phyloP scores from a whole-genome alignment of 2,888 invertebrate species.

The Brachynemurus nebulosus region DNA sequence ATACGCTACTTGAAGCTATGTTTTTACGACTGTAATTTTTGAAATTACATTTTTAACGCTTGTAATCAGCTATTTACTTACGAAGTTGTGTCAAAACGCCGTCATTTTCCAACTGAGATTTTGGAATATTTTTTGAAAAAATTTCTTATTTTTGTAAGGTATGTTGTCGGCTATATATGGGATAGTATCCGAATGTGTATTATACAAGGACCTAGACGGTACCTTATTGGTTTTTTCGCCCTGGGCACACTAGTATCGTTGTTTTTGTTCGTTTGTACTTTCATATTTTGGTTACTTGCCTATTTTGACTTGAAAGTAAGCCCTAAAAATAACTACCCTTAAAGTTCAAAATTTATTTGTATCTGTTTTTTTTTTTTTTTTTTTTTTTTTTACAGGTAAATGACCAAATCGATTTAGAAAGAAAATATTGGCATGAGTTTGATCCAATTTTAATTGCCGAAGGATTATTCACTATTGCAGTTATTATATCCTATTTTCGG shows the following conservation, averaged over 20 bases:
- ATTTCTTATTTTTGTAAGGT: slow-evolving; percentile 19
- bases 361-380: no score
- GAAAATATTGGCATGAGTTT: slow-evolving; percentile 49
- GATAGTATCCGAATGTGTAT: slow-evolving; percentile 40
- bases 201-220: slow-evolving; percentile 40
- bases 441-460: slow-evolving; percentile 52
- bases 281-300: slow-evolving; percentile 46
- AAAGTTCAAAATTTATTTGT: neutral
- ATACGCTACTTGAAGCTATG: no score
- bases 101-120: neutral
- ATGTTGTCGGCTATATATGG: slow-evolving; percentile 42
- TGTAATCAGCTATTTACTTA: neutral
- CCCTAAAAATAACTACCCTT: slow-evolving; percentile 16
- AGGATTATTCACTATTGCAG: slow-evolving; percentile 49
- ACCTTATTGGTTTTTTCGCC: slow-evolving; percentile 45
- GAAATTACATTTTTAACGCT: no score
- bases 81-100: neutral
- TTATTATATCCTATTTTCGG: slow-evolving; percentile 50
- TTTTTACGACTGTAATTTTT: no score
- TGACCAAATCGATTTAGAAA: slow-evolving; percentile 36
- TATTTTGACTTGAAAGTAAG: slow-evolving; percentile 39
- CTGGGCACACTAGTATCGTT: slow-evolving; percentile 48
- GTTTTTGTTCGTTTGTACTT: slow-evolving; percentile 42
- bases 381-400: slow-evolving; percentile 19
- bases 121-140: slow-evolving; percentile 30